These are phyloP conservation scores for Sebastes baramenuke DNA, from an alignment of 2,797 vertebrate genomes.

Conservation along the genomic window DNA sequence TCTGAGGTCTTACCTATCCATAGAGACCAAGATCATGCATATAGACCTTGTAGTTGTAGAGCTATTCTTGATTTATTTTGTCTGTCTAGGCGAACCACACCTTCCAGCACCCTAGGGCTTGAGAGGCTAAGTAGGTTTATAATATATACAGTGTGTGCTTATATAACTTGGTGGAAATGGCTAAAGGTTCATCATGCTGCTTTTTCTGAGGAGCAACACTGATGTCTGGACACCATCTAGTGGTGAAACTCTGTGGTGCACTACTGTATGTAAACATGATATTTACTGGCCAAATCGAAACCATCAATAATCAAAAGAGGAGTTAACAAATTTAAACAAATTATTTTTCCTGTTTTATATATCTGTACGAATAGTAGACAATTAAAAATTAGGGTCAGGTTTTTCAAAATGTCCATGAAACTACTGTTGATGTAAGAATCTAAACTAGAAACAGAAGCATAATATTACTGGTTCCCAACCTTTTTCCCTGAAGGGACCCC, in stretches of 20 bases:
- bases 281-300: background rate
- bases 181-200: slow-evolving; percentile 4
- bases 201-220: slow-evolving; percentile 29
- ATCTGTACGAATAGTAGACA: background rate
- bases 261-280: background rate
- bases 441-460: background rate
- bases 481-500: too few species aligned
- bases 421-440: background rate
- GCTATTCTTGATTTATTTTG: too few species aligned
- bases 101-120: too few species aligned
- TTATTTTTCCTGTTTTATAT: background rate
- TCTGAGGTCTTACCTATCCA: too few species aligned
- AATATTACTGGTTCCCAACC: background rate
- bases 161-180: background rate
- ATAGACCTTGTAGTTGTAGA: too few species aligned
- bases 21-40: too few species aligned
- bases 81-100: too few species aligned
- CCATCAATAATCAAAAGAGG: background rate
- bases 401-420: background rate
- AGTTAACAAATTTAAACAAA: background rate
- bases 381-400: background rate
- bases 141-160: background rate
- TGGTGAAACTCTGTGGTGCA: slow-evolving; percentile 33
- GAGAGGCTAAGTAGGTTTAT: background rate
- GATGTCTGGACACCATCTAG: slow-evolving; percentile 53